Evolutionary conservation across 2,113 vertebrate genomes (phyloP), one percentile per base, ranked within the genome.

Genomic region (Larimichthys polyactis): DNA sequence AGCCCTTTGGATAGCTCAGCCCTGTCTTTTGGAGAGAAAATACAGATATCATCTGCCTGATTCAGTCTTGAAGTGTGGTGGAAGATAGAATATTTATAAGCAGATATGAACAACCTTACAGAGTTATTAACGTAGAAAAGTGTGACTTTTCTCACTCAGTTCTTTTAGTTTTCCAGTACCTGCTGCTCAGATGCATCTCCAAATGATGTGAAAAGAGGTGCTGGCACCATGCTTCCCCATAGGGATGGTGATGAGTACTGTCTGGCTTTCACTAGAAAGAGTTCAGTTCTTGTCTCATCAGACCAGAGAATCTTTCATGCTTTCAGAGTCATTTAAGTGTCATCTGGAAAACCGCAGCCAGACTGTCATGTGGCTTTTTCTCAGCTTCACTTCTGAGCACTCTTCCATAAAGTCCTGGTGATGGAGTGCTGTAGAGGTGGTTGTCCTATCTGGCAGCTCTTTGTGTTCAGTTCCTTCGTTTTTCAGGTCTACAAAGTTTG

Each of bases 281-380:
- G 58, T 75, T 75, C 63, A 75, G 12, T 78, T 79, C 63, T 72
- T 58, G 15, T 82, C 86, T 88, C 78, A 82, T 86, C 84, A 59
- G 57, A 68, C 52, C 79, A 79, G 75, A 79, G 57, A 78, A 85
- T 85, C 62, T 49, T 82, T 89, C 83, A 76, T 86, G 86, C 88
- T 84, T 62, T 84, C 68, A 52, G 62, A 81, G 64, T 62, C 58
- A 32, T 86, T 65, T 65, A 77, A 73, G 63, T 84, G 72, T 78
- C 16, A 16, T 83, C 89, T 79, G 79, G 78, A 68, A 78, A 81
- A 75, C 79, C 75, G 24, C 58, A 49, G 64, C 72, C 63, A 11
- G 70, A 51, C 71, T 70, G 69, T 66, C 54, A 11, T 54, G 64
- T 36, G 71, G 22, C 44, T 78, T 79, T 84, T 79, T 71, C 59